Base-by-base conservation (phyloP, 2,888 invertebrate species). In the Mythimna loreyi region DNA sequence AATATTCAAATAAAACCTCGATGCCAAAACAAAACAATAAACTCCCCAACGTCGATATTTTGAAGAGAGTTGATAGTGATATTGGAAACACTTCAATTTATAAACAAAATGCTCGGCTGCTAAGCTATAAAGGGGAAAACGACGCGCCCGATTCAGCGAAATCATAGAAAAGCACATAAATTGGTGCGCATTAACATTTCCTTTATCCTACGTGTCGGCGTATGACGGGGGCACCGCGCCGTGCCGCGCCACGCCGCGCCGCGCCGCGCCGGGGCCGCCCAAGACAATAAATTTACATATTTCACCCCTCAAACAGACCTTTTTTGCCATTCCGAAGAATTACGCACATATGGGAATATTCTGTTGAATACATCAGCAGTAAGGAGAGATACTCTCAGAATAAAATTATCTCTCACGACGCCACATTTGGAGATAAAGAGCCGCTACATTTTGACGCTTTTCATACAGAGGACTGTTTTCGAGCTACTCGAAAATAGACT, bases 221-320 rank as follows among this genome's bases (percentile, higher is more conserved):
- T 96, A 96, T 96, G 96, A 96, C 94, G 95, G 94, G 95, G 94
- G 93, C 92, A 92, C 92, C 85, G 82, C 80, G 85, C 85, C 82
- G 88, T 89, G 86, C 88, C 67, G 88, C 90, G 87, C 88, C 64
- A 80, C 85, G 84, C 74, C 82, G 86, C 89, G 53, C 53, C 67
- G 82, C 85, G 86, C 81, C 84, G 87, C 90, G 84, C 83, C 86
- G 89, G 91, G 91, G 93, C 93, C 94, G 95, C 96, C 95, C 95
- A 94, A 96, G 95, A 96, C 96, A 96, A 96, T 96, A 96, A 95
- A 96, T 96, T 96, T 96, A 96, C 96, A 96, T 96, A 96, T 96
- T 96, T 96, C 95, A 94, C 96, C 96, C 95, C 96, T 95, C 95
- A 94, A 95, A 94, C 94, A 95, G 96, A 95, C 96, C 96, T 95